Conservation (phyloP, 2,888 invertebrate genomes). For the Nyleta sp. region DNA sequence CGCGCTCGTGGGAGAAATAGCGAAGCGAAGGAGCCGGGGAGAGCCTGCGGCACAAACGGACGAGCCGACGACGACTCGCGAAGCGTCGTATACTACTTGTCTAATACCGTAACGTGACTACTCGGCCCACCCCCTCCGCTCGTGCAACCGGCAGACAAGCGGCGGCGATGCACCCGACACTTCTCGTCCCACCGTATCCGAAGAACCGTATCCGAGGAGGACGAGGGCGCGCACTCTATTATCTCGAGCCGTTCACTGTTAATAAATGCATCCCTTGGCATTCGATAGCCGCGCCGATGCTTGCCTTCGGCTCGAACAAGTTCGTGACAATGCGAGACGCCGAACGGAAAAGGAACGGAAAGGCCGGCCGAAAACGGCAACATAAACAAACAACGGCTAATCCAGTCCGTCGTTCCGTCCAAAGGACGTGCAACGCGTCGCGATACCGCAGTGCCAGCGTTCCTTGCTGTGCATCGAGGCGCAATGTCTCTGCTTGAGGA, state of each 20-base stretch:
- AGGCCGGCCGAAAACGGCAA: not conserved
- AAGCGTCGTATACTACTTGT: not conserved
- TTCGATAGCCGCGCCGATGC: slow-evolving; percentile 18
- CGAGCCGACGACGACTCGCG: no score
- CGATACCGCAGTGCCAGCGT: slow-evolving; percentile 60
- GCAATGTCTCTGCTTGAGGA: slow-evolving; percentile 43
- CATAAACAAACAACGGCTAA: slow-evolving; percentile 61
- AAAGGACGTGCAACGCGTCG: slow-evolving; percentile 61
- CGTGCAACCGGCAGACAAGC: slow-evolving; percentile 27
- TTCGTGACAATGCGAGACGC: slow-evolving; percentile 16
- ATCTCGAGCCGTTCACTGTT: slow-evolving; percentile 52
- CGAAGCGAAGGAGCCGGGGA: no score
- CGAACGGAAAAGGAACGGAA: not conserved
- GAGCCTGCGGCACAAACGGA: no score
- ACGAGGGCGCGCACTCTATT: slow-evolving; percentile 57
- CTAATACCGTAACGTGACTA: not conserved
- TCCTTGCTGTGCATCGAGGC: slow-evolving; percentile 48
- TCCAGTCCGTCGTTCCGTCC: slow-evolving; percentile 64
- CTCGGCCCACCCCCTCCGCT: not conserved
- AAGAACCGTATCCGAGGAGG: slow-evolving; percentile 42
- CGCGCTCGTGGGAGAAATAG: no score
- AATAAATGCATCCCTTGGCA: slow-evolving; percentile 31
- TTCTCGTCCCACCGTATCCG: slow-evolving; percentile 47
- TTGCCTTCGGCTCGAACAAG: slow-evolving; percentile 17
- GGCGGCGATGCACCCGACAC: slow-evolving; percentile 19